phyloP scores from a whole-genome alignment of 2,888 invertebrate species.

The Neria commutata region DNA sequence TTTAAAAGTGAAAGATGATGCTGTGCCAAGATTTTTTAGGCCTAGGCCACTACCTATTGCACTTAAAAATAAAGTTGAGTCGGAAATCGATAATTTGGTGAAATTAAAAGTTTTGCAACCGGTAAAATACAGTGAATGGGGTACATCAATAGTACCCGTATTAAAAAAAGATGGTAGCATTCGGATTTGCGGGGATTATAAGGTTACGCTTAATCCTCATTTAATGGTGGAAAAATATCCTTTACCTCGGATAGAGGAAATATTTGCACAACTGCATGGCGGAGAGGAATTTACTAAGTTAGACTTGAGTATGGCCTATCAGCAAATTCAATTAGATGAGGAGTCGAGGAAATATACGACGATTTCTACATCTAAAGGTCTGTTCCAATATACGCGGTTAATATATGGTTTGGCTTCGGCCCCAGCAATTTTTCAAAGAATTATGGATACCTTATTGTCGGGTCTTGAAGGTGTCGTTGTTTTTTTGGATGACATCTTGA shows the following conservation, averaged over 20 bases:
- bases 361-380: constrained; percentile 38
- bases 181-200: constrained; percentile 26
- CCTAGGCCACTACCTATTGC: too few relatives aligned
- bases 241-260: constrained; percentile 40
- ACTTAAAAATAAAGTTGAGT: too few relatives aligned
- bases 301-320: constrained; percentile 48
- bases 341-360: constrained; percentile 38
- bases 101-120: not conserved
- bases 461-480: constrained; percentile 32
- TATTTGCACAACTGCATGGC: constrained; percentile 37
- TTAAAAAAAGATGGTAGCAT: constrained; percentile 27
- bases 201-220: constrained; percentile 38
- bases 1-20: too few relatives aligned
- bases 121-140: constrained; percentile 3
- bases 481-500: constrained; percentile 43
- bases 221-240: constrained; percentile 41
- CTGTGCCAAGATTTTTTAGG: too few relatives aligned
- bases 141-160: constrained; percentile 32
- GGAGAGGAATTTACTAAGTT: constrained; percentile 34
- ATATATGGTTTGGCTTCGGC: constrained; percentile 54
- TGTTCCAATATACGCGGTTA: constrained; percentile 32
- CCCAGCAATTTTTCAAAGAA: constrained; percentile 51
- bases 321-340: constrained; percentile 49
- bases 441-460: constrained; percentile 43
- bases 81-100: not conserved